Evolutionary conservation across 2,113 vertebrate genomes (phyloP).

Genomic region (Python bivittatus): DNA sequence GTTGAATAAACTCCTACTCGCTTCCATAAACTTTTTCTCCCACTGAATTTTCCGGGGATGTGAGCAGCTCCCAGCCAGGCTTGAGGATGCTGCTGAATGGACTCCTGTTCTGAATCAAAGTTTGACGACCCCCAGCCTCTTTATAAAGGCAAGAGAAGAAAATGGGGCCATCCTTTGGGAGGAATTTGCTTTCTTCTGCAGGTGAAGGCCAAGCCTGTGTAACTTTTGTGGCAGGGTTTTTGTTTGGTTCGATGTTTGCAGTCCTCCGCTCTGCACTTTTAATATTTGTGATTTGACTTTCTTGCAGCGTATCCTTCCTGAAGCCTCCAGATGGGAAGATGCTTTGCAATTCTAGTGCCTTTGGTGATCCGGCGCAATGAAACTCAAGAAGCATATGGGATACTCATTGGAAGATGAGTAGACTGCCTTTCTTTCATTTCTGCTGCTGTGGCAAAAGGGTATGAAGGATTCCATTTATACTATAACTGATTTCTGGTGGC

Average conservation of each 20-base stretch:
- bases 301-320: conserved; percentile 11
- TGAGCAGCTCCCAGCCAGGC: conserved; percentile 87
- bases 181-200: conserved; percentile 71
- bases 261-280: conserved; percentile 16
- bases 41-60: conserved; percentile 91
- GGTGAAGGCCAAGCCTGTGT: conserved; percentile 68
- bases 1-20: conserved; percentile 97
- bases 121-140: conserved; percentile 74
- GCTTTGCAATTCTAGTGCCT: conserved; percentile 13
- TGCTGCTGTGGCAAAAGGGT: neutral
- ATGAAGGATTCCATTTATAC: neutral
- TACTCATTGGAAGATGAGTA: conserved; percentile 4
- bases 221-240: neutral
- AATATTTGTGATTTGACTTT: conserved; percentile 44
- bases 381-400: neutral
- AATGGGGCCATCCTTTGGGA: conserved; percentile 51
- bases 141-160: conserved; percentile 70
- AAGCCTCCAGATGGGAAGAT: conserved; percentile 29
- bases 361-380: conserved; percentile 2
- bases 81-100: conserved; percentile 86
- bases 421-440: accelerated
- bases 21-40: conserved; percentile 95
- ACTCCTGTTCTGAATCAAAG: conserved; percentile 86
- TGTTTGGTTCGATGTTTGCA: neutral
- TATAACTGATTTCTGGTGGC: neutral